A percentile compares a stretch with the other conserved stretches of the same genome.
Evolutionary conservation across 2,113 vertebrate species (phyloP).

Genomic region (Nothocercus nigrocapillus): DNA sequence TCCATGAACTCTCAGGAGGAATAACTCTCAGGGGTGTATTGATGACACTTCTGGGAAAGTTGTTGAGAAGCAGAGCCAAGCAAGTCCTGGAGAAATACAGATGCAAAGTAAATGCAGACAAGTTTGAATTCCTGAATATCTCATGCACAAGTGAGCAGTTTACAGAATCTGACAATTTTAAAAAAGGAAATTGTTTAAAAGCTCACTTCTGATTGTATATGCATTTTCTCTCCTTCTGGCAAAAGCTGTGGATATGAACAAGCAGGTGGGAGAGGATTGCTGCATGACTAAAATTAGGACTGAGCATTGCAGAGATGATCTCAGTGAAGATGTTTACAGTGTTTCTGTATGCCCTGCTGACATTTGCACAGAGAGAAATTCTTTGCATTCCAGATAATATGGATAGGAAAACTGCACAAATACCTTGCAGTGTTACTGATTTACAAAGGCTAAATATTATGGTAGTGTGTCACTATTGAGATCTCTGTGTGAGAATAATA

Average conservation of each 20-base stretch:
- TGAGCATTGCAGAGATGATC: background rate
- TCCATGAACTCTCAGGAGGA: background rate
- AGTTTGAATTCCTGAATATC: background rate
- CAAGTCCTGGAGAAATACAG: background rate
- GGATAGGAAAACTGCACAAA: background rate
- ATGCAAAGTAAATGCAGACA: background rate
- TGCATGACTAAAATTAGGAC: background rate
- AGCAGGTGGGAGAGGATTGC: background rate
- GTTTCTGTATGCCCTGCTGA: background rate
- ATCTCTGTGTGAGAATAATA: background rate
- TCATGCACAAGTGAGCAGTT: background rate
- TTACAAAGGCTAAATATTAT: background rate
- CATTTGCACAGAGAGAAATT: background rate
- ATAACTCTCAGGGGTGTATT: background rate
- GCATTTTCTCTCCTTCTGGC: background rate
- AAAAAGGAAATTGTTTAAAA: background rate
- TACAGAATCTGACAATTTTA: background rate
- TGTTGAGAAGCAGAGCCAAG: background rate
- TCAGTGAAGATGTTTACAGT: background rate
- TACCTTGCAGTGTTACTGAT: fast-evolving
- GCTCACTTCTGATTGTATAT: background rate
- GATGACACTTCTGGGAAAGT: constrained; percentile 2
- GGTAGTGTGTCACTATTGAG: background rate
- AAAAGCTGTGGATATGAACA: background rate
- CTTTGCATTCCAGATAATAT: background rate